Evolutionary conservation across 2,888 invertebrate species (phyloP).

Genomic region (Napeogenes inachia): DNA sequence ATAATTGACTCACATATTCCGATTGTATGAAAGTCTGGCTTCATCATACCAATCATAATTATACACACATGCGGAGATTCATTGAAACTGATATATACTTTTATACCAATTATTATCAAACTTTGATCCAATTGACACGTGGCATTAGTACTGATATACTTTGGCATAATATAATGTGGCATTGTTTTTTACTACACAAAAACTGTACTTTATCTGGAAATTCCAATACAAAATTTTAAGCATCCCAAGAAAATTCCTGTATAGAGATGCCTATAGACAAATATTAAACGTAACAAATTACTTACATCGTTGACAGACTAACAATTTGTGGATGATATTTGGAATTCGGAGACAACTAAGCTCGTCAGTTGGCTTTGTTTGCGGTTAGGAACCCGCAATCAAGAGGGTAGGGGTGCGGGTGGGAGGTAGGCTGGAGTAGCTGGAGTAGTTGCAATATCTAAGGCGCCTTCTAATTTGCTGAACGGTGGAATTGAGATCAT

Average conservation of each 20-base stretch:
- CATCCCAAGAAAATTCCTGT: constrained; percentile 6
- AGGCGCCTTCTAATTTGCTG: constrained; percentile 60
- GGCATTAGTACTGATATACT: too few relatives aligned
- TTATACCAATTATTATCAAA: too few relatives aligned
- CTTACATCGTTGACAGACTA: constrained; percentile 50
- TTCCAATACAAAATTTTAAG: background rate
- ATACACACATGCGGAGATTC: constrained; percentile 30
- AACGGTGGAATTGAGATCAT: constrained; percentile 54
- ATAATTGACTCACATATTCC: constrained; percentile 32
- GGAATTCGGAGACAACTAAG: constrained; percentile 55
- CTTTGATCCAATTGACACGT: too few relatives aligned
- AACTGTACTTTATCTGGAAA: background rate
- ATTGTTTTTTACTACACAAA: too few relatives aligned
- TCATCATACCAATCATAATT: constrained; percentile 34
- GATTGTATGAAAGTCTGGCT: constrained; percentile 34
- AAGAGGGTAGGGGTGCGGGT: constrained; percentile 40
- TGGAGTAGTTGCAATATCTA: constrained; percentile 46
- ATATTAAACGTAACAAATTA: constrained; percentile 45
- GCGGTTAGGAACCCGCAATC: constrained; percentile 58
- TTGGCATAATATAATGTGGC: too few relatives aligned
- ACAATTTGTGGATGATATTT: constrained; percentile 51
- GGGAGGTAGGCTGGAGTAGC: constrained; percentile 44
- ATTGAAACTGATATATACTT: constrained; percentile 20
- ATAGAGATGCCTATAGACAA: constrained; percentile 26
- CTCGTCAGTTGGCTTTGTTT: constrained; percentile 63